Evolutionary conservation across 2,797 vertebrate species (phyloP), one percentile per base, ranked within the genome.

Genomic region (Chaunax sp.): DNA sequence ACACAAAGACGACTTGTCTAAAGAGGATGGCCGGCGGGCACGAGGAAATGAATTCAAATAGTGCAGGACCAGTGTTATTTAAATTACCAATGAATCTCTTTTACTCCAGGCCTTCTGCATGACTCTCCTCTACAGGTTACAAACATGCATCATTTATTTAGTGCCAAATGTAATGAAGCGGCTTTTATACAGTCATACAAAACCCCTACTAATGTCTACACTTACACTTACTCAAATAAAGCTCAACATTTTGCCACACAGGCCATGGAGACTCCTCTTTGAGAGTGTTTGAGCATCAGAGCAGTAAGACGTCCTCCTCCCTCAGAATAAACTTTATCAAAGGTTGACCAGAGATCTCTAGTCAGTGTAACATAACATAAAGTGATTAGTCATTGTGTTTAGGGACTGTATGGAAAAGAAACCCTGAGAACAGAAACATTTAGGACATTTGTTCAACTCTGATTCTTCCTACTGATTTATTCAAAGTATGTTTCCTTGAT

Each of bases 1-100:
- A 87, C 64, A 89, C 81, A 90, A 88, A 87, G 81, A 75, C 66
- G 78, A 69, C 62, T 85, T 59, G 50, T 87, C 81, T 75, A 64
- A 81, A 77, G 72, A 45, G 33, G 61, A 74, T 60, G 57, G 63
- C 86, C 76, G 20, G 12, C 56, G 80, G 86, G 78, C 64, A 79
- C 4, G 18, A 60, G 46, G 44, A 58, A 74, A 75, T 67, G 56
- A 85, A 83, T 80, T 87, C 57, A 85, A 86, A 82, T 78, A 59
- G 69, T 81, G 76, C 65, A 38, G 68, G 69, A 83, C 63, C 81
- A 77, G 49, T 73, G 66, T 46, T 70, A 77, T 88, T 86, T 71
- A 71, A 80, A 89, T 87, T 62, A 81, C 78, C 71, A 62, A 47
- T 53, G 67, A 69, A 69, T 78, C 62, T 81, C 51, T 72, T 26